Evolutionary conservation across 2,797 vertebrate species (phyloP).

Genomic region (Microcaecilia unicolor): DNA sequence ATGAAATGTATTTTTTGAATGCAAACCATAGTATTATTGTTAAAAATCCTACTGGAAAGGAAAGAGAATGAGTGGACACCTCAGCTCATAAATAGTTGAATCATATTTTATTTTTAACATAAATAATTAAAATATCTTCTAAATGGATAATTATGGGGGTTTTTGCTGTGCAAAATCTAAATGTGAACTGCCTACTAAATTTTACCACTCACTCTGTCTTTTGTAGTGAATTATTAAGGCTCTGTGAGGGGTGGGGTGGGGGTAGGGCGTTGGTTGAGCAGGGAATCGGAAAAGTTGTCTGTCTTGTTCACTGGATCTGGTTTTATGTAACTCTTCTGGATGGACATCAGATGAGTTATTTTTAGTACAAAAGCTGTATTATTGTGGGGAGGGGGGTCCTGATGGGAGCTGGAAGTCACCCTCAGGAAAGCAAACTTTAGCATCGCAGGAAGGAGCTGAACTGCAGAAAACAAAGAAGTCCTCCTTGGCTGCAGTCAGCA

Average conservation of each 20-base stretch:
- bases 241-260: not conserved
- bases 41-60: no score
- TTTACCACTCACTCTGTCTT: no score
- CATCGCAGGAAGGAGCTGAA: conserved; percentile 38
- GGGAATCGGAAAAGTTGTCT: not conserved
- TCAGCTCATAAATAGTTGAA: no score
- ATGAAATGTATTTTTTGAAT: no score
- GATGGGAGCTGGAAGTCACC: conserved; percentile 6
- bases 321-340: conserved; percentile 9
- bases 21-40: no score
- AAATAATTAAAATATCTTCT: no score
- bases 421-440: conserved; percentile 32
- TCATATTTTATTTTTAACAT: no score
- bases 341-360: conserved; percentile 16
- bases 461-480: conserved; percentile 25
- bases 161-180: no score
- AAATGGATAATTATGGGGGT: no score
- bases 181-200: no score
- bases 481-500: conserved; percentile 30
- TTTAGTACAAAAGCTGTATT: conserved; percentile 9
- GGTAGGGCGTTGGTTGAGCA: not conserved
- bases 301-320: conserved; percentile 1
- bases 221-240: no score
- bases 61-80: no score
- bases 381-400: conserved; percentile 2